Evolutionary conservation across 1,140 invertebrate genomes (phyloP), one percentile per base, ranked within the genome.

Genomic region (Phenacoccus solenopsis): DNA sequence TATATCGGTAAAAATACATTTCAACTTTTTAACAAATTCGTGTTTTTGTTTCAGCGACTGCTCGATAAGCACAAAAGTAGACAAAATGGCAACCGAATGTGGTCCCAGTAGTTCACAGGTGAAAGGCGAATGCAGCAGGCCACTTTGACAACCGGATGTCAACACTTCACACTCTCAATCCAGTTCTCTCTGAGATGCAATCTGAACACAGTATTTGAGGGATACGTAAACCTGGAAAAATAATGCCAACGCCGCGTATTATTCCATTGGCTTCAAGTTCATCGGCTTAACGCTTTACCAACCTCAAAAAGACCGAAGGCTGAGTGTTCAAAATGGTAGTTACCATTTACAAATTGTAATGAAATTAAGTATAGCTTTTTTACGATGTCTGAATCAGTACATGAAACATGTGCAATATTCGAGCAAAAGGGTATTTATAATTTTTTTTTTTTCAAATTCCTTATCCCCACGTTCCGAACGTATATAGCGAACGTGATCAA

Each of bases 291-390:
- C 59, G 59, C 59, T 64, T 64, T 24, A 10, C 21, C 10, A 64
- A 49, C 16, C 20, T 49, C 20, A 9, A 64, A 64, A 64, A 64
- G 20, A 59, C n/a, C 4, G 21, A 59, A 64, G 25, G 25, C 22
- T 64, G 59, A 10, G 16, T 64, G 21, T 64, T 25, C 59, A 64
- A 59, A 59, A 20, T 64, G 59, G 10, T 25, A 16, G 59, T 64
- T 64, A 64, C 59, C 59, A 64, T 64, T 64, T 64, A 10, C n/a
- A n/a, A n/a, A 49, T 49, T 49, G 38, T 49, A 49, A 49, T n/a
- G n/a, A n/a, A n/a, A n/a, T n/a, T n/a, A 4, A 10, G 38, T n/a
- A n/a, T 16, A 49, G 38, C 5, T 49, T 49, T 49, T 49, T 9
- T 9, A 49, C n/a, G n/a, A 49, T 5, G 38, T 49, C n/a, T n/a